Percentiles rank a stretch among this genome's conserved stretches.
Conservation (phyloP, 53 echinoderm and acorn worm species). For the Actinopyga echinites region DNA sequence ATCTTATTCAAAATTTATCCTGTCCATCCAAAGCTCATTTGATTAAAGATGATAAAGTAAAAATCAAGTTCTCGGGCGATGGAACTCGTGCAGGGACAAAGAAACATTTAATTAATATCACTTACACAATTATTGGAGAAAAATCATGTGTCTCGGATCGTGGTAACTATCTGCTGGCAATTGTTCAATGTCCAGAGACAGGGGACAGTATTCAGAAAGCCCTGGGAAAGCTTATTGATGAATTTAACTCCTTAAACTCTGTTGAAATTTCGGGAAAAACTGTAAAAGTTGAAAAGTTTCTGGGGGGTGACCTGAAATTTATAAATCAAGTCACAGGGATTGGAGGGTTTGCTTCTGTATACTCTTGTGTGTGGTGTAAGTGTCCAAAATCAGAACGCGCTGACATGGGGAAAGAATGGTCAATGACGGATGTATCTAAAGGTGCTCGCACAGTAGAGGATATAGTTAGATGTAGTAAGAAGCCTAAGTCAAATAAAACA, state of each 20-base stretch:
- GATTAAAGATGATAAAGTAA: slow-evolving; percentile 54
- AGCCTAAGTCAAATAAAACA: slow-evolving; percentile 6
- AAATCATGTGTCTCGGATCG: slow-evolving; percentile 56
- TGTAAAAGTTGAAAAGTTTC: slow-evolving; percentile 55
- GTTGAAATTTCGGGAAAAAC: slow-evolving; percentile 40
- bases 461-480: neutral
- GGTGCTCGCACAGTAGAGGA: neutral
- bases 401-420: neutral
- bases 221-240: slow-evolving; percentile 46
- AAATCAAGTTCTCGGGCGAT: slow-evolving; percentile 70
- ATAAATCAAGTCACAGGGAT: slow-evolving; percentile 69
- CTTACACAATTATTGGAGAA: slow-evolving; percentile 62
- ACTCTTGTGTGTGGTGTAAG: slow-evolving; percentile 66
- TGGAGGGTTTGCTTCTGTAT: slow-evolving; percentile 58
- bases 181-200: slow-evolving; percentile 71
- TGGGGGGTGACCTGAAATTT: slow-evolving; percentile 67
- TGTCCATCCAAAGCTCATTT: slow-evolving; percentile 45
- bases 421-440: neutral
- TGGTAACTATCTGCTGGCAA: slow-evolving; percentile 70
- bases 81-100: slow-evolving; percentile 64
- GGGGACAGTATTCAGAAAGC: slow-evolving; percentile 55
- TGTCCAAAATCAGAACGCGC: slow-evolving; percentile 48
- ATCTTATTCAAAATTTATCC: slow-evolving; percentile 32
- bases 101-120: slow-evolving; percentile 64
- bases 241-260: slow-evolving; percentile 50